Base-by-base conservation (phyloP, 2,888 invertebrate species). In the Hoplodrina ambigua region DNA sequence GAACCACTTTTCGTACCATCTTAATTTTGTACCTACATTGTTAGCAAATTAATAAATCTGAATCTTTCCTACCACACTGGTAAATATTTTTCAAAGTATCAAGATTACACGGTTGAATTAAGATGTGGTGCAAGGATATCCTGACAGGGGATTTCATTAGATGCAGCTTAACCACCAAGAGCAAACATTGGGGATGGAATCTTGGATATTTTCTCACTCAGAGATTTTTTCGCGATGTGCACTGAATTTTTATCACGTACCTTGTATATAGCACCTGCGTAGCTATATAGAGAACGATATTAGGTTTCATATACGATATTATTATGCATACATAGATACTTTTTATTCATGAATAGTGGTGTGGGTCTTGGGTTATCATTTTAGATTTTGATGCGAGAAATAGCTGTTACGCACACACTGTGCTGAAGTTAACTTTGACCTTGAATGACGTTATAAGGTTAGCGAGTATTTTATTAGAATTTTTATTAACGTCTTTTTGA, bases 111-210 rank as follows among this genome's bases (percentile, higher is more conserved):
- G 25, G 65, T 82, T 84, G 75, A 66, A 80, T 82, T 91, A 90
- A 80, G 86, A 90, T 88, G 87, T 83, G 90, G 91, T 94, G 94
- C 94, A 95, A 89, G 93, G 89, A 90, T 93, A 92, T 91, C 89
- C 91, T 93, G 94, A 94, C 95, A 94, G 93, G 92, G 93, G 94
- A 94, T 95, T 96, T 96, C 95, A 96, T 96, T 96, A 96, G 95
- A 94, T 95, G 95, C 95, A 96, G 95, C 95, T 96, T 96, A 95
- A 91, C 94, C 91, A 91, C 90, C 90, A 88, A 89, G 87, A 90
- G 93, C 92, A 96, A 96, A 96, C 94, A 96, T 92, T 87, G 91
- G 94, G 94, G 94, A 92, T 90, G 88, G 90, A 94, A 91, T 92
- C 93, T 90, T 85, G 87, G 92, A 93, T 94, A 93, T 94, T 93